Base-by-base conservation (phyloP, 2,888 invertebrate species). In the Eremobia ochroleuca region DNA sequence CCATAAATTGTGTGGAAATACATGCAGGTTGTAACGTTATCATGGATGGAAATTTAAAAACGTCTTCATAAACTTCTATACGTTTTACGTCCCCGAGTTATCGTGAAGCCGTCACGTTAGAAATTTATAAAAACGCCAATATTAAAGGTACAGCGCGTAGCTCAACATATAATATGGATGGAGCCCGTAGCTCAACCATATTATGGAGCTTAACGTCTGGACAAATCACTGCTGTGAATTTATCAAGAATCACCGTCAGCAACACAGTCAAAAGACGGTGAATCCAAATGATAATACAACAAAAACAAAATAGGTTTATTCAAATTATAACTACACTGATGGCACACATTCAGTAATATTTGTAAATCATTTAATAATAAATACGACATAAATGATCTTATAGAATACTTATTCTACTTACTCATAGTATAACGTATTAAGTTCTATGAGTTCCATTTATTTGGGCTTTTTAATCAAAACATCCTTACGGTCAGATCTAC, bases 341-440 rank as follows among this genome's bases (percentile, higher is more conserved):
- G 15, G n/a, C 71, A 73, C 31, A 15, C 4, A n/a, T 40, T 72
- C 9, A 43, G 8, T 31, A 71, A 58, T 73, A 72, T 73, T 72
- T 43, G 15, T 43, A 28, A 15, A 58, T 18, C 34, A 34, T 18
- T 68, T 1, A 4, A 37, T 2, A 43, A 72, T 0, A 72, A 9
- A 72, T 31, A 31, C 11, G 25, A 73, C 34, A 74, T 73, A 25
- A 46, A 4, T 8, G 25, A 52, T n/a, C 43, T 18, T 37, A 28
- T 4, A 15, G 9, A 49, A 37, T 40, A 25, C 11, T 49, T 49
- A 13, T 49, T 67, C 49, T 70, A 28, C 13, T 34, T 70, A 28
- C 13, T 34, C 18, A 59, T 15, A 28, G 15, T 28, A 2, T 28
- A 11, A 6, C 11, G 21, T 43, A 9, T 25, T 49, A 65, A 9